phyloP scores from a whole-genome alignment of 2,888 invertebrate species.

The Eilema sororculum region DNA sequence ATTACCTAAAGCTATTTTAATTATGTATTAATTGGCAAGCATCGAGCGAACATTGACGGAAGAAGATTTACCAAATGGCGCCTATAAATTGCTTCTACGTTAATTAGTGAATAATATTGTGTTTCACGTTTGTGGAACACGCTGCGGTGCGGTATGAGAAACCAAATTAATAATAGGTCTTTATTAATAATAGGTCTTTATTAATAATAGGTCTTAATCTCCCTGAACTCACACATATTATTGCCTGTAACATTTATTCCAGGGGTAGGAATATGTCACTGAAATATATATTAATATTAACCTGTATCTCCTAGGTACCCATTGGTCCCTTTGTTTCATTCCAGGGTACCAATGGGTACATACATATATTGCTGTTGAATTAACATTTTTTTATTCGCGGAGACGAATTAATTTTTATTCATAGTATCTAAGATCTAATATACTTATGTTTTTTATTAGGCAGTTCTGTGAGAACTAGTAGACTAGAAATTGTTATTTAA shows the following conservation, averaged over 20 bases:
- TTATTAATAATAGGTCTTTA: neutral
- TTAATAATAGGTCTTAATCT: neutral
- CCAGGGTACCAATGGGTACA: no score
- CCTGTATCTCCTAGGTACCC: no score
- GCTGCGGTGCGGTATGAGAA: neutral
- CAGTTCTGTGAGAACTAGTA: neutral
- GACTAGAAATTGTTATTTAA: slow-evolving; percentile 2
- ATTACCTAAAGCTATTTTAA: slow-evolving; percentile 16
- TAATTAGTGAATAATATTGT: slow-evolving; percentile 21
- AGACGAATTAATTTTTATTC: no score
- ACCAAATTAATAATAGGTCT: neutral
- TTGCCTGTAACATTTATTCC: no score
- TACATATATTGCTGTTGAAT: no score
- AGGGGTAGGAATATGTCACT: no score
- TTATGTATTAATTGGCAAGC: slow-evolving; percentile 17
- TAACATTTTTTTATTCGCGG: no score
- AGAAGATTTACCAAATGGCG: slow-evolving; percentile 14
- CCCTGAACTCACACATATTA: no score
- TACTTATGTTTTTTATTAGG: no score
- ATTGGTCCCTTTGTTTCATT: no score
- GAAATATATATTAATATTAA: no score
- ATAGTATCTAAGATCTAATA: neutral
- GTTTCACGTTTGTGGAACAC: slow-evolving; percentile 6
- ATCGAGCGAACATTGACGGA: slow-evolving; percentile 8
- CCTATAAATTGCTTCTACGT: slow-evolving; percentile 20